Evolutionary conservation across 2,888 invertebrate species (phyloP), one percentile per base, ranked within the genome.

Genomic region (Trichopoda pennipes): DNA sequence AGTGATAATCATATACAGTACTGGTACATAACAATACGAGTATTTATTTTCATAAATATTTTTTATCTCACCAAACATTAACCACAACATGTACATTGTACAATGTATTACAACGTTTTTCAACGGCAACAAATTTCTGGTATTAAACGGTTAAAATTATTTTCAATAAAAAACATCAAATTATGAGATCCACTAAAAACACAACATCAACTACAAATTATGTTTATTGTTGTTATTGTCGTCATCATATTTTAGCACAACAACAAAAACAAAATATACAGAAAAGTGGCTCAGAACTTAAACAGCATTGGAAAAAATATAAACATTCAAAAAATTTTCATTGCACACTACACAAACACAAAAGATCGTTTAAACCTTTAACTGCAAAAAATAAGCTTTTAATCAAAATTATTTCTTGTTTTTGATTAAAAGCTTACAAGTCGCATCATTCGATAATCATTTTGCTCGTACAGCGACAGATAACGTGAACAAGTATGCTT

Each of bases 151-250:
- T 49, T 73, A 23, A 49, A 82, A 75, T 70, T 75, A 49, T 32
- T 55, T 32, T 61, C 49, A 60, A 79, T 72, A 81, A 75, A 82
- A 75, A 81, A 82, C 66, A 61, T 78, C 74, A 79, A 82, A 72
- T 82, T 82, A 82, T 82, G 79, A 82, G 70, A 82, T 79, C 68
- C 70, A 72, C 82, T 66, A 76, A 63, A 77, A 70, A 56, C 63
- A 72, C 60, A 73, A 79, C 55, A 80, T 49, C 76, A 68, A 17
- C 81, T 68, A 51, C 56, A 69, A 75, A 61, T 58, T 80, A 74
- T 69, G 28, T 68, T 74, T 69, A 70, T 80, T 73, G 56, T 47
- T 53, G 17, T 49, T 51, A 63, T 56, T 66, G 32, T 56, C 47
- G 55, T 44, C 38, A 23, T 78, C 53, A 58, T 61, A 73, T 51